A percentile compares a stretch with the other conserved stretches of the same genome.
These are phyloP conservation scores for Prenolepis imparis DNA, from an alignment of 2,888 invertebrate species.

Conservation along the genomic window DNA sequence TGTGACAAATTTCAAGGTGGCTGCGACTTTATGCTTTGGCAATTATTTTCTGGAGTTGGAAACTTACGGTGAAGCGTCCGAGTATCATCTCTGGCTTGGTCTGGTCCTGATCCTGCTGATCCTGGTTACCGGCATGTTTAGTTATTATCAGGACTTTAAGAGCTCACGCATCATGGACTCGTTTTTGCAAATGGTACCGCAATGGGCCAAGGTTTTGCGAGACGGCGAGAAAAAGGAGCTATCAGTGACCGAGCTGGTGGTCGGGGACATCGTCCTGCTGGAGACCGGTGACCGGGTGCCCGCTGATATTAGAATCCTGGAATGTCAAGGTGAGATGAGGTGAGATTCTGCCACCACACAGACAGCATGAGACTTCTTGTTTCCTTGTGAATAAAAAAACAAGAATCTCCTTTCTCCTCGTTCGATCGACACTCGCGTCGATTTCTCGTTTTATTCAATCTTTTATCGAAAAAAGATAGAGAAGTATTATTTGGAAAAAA, in stretches of 20 bases:
- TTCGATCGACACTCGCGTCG: conserved; percentile 44
- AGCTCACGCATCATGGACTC: conserved; percentile 93
- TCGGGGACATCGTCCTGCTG: conserved; percentile 94
- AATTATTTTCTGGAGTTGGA: conserved; percentile 87
- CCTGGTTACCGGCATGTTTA: conserved; percentile 88
- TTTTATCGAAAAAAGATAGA: not conserved
- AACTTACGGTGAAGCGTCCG: conserved; percentile 62
- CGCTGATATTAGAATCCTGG: conserved; percentile 93
- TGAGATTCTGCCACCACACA: not conserved
- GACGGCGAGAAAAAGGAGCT: conserved; percentile 89
- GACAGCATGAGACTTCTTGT: conserved; percentile 66
- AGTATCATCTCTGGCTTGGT: conserved; percentile 87
- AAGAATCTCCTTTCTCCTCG: conserved; percentile 69
- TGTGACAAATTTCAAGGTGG: conserved; percentile 84
- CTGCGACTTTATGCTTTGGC: conserved; percentile 91
- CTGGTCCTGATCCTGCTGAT: conserved; percentile 88
- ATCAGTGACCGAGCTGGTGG: conserved; percentile 89
- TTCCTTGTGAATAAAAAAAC: conserved; percentile 60
- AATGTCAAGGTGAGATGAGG: conserved; percentile 87
- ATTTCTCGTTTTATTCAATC: conserved; percentile 32
- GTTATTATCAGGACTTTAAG: conserved; percentile 90
- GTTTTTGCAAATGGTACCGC: conserved; percentile 92
- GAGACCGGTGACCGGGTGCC: conserved; percentile 94
- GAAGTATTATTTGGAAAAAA: not conserved
- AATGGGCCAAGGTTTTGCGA: conserved; percentile 89